Percentiles rank a stretch among this genome's conserved stretches.
Evolutionary conservation across 1,140 invertebrate species (phyloP).

Genomic region (Micrasema minimum): DNA sequence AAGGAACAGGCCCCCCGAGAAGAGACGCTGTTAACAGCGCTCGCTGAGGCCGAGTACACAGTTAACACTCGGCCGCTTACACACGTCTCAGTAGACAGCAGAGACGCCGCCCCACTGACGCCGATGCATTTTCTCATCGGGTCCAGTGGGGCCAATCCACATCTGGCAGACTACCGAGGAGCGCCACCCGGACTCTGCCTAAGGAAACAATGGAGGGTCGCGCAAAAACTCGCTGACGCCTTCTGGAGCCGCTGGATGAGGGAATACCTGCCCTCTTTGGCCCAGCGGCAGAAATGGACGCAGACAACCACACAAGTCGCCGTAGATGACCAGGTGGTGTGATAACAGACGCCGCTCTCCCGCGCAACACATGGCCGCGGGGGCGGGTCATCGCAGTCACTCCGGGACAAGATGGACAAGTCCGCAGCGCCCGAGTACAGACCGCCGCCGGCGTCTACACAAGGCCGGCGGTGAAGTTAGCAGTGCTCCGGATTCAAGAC

Average conservation of each 20-base stretch:
- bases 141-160: not conserved
- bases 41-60: slow-evolving; percentile 43
- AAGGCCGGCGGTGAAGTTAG: too few species aligned
- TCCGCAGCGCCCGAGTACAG: not conserved
- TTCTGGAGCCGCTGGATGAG: slow-evolving; percentile 32
- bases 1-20: slow-evolving; percentile 48
- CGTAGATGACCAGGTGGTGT: slow-evolving; percentile 35
- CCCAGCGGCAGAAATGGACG: not conserved
- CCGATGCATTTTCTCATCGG: slow-evolving; percentile 53
- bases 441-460: too few species aligned
- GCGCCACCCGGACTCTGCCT: not conserved
- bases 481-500: too few species aligned
- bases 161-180: too few species aligned
- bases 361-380: slow-evolving; percentile 42
- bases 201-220: not conserved
- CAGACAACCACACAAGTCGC: not conserved
- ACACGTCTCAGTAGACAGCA: slow-evolving; percentile 43
- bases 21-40: slow-evolving; percentile 50
- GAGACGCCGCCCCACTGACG: slow-evolving; percentile 46
- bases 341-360: slow-evolving; percentile 34
- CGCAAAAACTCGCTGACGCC: not conserved
- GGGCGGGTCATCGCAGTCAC: slow-evolving; percentile 17
- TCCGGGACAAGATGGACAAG: slow-evolving; percentile 12
- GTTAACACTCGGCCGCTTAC: slow-evolving; percentile 50
- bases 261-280: not conserved